A percentile compares a stretch with the other conserved stretches of the same genome.
Evolutionary conservation across 2,888 invertebrate species (phyloP).

Genomic region (Salticus scenicus): DNA sequence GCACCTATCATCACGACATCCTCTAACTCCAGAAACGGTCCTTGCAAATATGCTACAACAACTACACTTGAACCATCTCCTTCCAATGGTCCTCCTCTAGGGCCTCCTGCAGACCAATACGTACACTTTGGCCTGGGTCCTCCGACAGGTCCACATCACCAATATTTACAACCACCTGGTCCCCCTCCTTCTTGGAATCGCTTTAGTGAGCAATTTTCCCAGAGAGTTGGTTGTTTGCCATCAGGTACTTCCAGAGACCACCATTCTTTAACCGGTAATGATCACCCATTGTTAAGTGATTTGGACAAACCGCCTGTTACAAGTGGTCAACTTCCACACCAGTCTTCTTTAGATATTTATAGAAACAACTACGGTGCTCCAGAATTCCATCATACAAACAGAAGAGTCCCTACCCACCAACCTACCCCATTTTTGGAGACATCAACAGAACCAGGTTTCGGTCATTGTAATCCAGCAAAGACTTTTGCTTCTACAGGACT

Average conservation of each 20-base stretch:
- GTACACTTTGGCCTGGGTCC: conserved; percentile 51
- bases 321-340: conserved; percentile 38
- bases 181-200: conserved; percentile 39
- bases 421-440: conserved; percentile 42
- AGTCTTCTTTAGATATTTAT: conserved; percentile 51
- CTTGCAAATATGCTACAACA: conserved; percentile 65
- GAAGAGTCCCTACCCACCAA: conserved; percentile 23
- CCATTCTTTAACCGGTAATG: conserved; percentile 32
- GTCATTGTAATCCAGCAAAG: conserved; percentile 58
- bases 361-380: conserved; percentile 37
- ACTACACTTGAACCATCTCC: conserved; percentile 31
- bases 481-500: conserved; percentile 38
- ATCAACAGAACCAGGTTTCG: conserved; percentile 34
- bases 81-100: conserved; percentile 17
- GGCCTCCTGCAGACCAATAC: conserved; percentile 45
- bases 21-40: conserved; percentile 37
- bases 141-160: conserved; percentile 21
- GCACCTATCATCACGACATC: conserved; percentile 27
- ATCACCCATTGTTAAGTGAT: conserved; percentile 49
- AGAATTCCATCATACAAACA: conserved; percentile 45
- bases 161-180: conserved; percentile 48
- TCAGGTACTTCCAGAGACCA: conserved; percentile 37
- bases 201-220: conserved; percentile 55
- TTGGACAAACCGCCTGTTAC: conserved; percentile 45
- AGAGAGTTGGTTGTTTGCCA: conserved; percentile 39